A percentile compares a stretch with the other conserved stretches of the same genome.
Conservation (phyloP, 2,797 vertebrate species). For the Notamacropus eugenii region DNA sequence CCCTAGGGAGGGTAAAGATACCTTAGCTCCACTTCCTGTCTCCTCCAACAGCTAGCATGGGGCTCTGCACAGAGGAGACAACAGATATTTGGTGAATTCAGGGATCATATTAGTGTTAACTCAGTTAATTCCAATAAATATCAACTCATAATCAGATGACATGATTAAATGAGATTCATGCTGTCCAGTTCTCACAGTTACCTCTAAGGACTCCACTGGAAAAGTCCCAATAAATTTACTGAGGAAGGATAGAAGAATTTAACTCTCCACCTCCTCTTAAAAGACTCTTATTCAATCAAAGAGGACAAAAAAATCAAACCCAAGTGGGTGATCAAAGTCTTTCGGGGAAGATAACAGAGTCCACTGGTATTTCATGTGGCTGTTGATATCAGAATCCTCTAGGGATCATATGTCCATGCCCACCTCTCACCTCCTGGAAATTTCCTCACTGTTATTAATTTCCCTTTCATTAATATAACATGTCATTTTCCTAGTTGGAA, state of each 20-base stretch:
- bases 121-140: slow-evolving; percentile 10
- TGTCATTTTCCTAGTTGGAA: background rate
- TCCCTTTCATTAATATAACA: background rate
- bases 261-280: slow-evolving; percentile 6
- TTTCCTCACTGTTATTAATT: background rate
- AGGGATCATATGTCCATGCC: background rate
- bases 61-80: background rate
- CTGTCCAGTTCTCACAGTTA: background rate
- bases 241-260: background rate
- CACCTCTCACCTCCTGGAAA: background rate
- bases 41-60: background rate
- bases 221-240: background rate
- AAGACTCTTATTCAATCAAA: background rate
- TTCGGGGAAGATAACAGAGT: background rate
- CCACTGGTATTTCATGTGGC: background rate
- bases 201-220: background rate
- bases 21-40: background rate
- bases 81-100: background rate
- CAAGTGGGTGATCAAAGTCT: background rate
- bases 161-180: slow-evolving; percentile 24
- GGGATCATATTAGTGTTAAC: background rate
- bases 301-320: background rate
- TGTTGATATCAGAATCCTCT: background rate
- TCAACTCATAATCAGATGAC: slow-evolving; percentile 5
- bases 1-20: too few relatives aligned